A percentile compares a stretch with the other conserved stretches of the same genome.
Conservation (phyloP, 2,113 vertebrate genomes). For the Tympanuchus pallidicinctus region DNA sequence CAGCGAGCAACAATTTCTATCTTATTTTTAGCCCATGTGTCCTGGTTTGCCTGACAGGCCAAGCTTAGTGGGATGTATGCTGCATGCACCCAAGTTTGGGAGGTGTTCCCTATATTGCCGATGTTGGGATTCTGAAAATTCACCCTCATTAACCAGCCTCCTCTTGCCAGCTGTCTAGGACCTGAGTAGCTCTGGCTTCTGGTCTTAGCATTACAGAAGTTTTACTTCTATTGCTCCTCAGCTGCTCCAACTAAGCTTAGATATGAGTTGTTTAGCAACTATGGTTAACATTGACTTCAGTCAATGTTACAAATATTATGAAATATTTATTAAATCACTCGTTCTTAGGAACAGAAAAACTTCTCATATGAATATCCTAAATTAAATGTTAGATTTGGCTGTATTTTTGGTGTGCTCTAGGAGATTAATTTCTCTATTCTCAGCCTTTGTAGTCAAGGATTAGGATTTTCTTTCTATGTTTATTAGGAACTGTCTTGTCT, state of each 20-base stretch:
- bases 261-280: neutral
- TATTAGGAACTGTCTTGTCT: neutral
- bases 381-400: neutral
- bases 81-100: neutral
- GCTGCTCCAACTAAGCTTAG: neutral
- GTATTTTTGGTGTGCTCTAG: neutral
- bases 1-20: conserved; percentile 17
- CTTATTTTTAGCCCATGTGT: conserved; percentile 11
- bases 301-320: neutral
- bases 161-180: neutral
- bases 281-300: neutral
- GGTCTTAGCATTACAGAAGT: neutral
- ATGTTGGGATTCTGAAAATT: neutral
- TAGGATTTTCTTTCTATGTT: neutral
- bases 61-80: neutral
- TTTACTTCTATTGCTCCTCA: rapidly evolving
- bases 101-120: neutral
- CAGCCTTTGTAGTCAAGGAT: neutral
- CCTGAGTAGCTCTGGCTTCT: neutral
- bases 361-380: neutral
- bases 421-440: neutral
- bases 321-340: neutral
- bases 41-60: conserved; percentile 9
- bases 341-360: neutral
- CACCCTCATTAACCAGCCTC: neutral